phyloP scores from a whole-genome alignment of 2,113 vertebrate genomes.

The Desmodus rotundus region DNA sequence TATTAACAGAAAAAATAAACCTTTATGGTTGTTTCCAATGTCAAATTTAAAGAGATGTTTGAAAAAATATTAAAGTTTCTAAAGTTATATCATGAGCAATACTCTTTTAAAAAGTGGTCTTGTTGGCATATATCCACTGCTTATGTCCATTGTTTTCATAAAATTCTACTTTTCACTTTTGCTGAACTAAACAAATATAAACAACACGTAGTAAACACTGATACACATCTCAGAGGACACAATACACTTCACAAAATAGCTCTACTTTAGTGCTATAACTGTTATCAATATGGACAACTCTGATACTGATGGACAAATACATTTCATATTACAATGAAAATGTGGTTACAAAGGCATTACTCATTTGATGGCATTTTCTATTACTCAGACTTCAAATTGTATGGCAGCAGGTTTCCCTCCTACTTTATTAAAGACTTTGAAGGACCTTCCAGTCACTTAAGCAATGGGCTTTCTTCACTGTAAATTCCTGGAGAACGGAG shows the following conservation, averaged over 20 bases:
- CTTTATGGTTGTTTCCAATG: constrained; percentile 62
- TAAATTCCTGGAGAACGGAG: constrained; percentile 56
- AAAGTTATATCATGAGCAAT: constrained; percentile 71
- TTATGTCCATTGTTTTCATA: constrained; percentile 72
- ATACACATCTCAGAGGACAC: constrained; percentile 78
- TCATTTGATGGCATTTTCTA: constrained; percentile 62
- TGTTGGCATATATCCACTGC: constrained; percentile 69
- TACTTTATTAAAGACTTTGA: not conserved
- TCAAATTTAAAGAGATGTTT: constrained; percentile 75
- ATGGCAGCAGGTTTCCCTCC: constrained; percentile 54
- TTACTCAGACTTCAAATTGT: constrained; percentile 62
- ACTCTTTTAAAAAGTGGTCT: constrained; percentile 68
- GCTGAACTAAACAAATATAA: constrained; percentile 81
- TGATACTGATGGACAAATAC: constrained; percentile 77
- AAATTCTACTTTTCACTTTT: constrained; percentile 77
- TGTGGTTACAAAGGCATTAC: constrained; percentile 74
- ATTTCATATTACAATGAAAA: constrained; percentile 80
- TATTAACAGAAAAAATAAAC: constrained; percentile 75
- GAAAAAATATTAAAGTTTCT: constrained; percentile 78
- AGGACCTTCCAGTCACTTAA: not conserved
- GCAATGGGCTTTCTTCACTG: constrained; percentile 48
- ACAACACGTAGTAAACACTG: constrained; percentile 77
- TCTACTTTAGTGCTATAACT: constrained; percentile 77
- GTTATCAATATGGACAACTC: constrained; percentile 72
- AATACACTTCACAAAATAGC: constrained; percentile 78